Evolutionary conservation across 2,113 vertebrate genomes (phyloP), one percentile per base, ranked within the genome.

Genomic region (Hypomesus transpacificus): DNA sequence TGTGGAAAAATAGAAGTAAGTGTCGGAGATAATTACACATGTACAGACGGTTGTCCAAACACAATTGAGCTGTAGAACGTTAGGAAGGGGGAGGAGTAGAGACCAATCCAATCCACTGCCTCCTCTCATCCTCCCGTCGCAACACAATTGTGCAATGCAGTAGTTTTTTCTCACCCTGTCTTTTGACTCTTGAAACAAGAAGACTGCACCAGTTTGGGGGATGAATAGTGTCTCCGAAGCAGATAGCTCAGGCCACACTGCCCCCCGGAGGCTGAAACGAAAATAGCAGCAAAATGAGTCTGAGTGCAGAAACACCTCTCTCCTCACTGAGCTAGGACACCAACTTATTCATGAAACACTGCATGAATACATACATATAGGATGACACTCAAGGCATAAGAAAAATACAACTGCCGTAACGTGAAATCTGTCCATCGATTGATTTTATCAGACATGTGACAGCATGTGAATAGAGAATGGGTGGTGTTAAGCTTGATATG

Each of bases 1-100:
- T 82, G 80, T 80, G 78, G 76, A 82, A 87, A 86, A 59, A 20
- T 21, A 61, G 59, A 87, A 88, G 86, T 80, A 87, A 67, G 83
- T 89, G 89, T 87, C 87, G 78, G 79, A 79, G 80, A 84, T 92
- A 91, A 91, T 91, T 91, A 90, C 85, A 88, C 84, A 85, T 87
- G 81, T 83, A 82, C 87, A 84, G 80, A 70, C 76, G 76, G 75
- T 86, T 82, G 86, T 87, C 86, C 79, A 89, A 88, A 91, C 89
- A 87, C 84, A 89, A 88, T 81, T 87, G 88, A 90, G 85, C 89
- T 89, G 81, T 86, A 85, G 87, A 89, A 91, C 79, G 78, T 16
- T n/a, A 85, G 69, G 78, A 72, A 60, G 68, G 46, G 58, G 74
- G 82, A 80, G 74, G 78, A 56, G 71, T 72, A 76, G 22, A 69